Conservation (phyloP, 2,888 invertebrate genomes). For the Agrotis exclamationis region DNA sequence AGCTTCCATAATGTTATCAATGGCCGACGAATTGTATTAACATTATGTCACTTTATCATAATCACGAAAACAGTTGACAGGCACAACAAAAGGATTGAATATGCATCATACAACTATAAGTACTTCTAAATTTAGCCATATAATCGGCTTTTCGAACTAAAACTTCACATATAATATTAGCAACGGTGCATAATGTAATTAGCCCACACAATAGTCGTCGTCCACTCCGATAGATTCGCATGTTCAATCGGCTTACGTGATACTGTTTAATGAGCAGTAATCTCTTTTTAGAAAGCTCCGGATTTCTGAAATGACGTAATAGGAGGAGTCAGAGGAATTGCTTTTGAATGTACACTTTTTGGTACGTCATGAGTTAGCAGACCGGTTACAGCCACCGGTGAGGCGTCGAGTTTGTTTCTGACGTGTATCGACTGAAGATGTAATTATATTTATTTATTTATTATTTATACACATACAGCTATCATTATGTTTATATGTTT, state of each 20-base stretch:
- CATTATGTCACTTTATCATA: conserved; percentile 20
- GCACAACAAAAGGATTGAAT: conserved; percentile 18
- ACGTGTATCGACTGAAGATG: conserved; percentile 4
- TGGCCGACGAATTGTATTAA: background rate
- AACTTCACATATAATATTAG: conserved; percentile 22
- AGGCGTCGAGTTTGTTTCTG: conserved; percentile 8
- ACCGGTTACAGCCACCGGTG: background rate
- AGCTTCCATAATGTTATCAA: conserved; percentile 9
- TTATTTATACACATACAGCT: too few relatives aligned
- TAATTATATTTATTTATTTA: too few relatives aligned
- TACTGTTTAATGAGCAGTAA: conserved; percentile 43
- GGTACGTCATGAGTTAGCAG: conserved; percentile 28
- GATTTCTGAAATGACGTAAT: conserved; percentile 36
- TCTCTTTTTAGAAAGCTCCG: conserved; percentile 20
- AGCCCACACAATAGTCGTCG: conserved; percentile 4
- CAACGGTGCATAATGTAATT: conserved; percentile 24
- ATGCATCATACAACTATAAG: conserved; percentile 17
- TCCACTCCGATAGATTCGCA: conserved; percentile 4
- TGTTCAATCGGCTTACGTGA: conserved; percentile 36
- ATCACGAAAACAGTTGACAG: conserved; percentile 18
- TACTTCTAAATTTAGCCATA: conserved; percentile 39
- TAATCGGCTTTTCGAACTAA: conserved; percentile 30
- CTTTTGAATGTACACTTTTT: conserved; percentile 27
- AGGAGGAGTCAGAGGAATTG: background rate
- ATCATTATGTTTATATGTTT: too few relatives aligned